Conservation (phyloP, 2,113 vertebrate species). For the Pogona vitticeps region DNA sequence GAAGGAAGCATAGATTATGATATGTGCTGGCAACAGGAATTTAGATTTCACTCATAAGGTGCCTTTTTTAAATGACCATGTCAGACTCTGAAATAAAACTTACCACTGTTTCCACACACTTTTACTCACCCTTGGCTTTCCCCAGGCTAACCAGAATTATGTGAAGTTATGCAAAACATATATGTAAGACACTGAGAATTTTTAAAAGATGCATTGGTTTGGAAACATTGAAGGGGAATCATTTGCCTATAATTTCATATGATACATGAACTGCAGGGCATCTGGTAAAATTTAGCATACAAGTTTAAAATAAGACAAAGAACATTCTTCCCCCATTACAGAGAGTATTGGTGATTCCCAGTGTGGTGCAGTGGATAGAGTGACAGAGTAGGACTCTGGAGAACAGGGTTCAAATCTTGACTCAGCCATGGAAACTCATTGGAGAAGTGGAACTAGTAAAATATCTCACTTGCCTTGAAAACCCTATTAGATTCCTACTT, state of each 20-base stretch:
- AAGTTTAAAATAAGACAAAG: neutral
- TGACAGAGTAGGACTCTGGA: too few relatives aligned
- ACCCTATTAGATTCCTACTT: too few relatives aligned
- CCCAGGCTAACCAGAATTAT: neutral
- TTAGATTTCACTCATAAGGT: neutral
- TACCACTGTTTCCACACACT: neutral
- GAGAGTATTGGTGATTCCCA: too few relatives aligned
- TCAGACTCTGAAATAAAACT: neutral
- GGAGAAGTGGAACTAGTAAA: too few relatives aligned
- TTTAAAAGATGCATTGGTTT: neutral
- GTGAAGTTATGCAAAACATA: constrained; percentile 11
- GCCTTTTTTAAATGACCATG: neutral
- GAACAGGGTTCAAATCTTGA: too few relatives aligned
- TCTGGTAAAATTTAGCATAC: neutral
- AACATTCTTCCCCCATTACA: neutral
- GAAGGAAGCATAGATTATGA: neutral
- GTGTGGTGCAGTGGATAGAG: too few relatives aligned
- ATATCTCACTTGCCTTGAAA: too few relatives aligned
- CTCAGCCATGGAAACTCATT: too few relatives aligned
- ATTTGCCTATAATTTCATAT: neutral
- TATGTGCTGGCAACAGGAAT: neutral
- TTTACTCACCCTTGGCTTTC: neutral
- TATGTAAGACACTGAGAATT: neutral
- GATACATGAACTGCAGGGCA: neutral
- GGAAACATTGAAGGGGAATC: neutral